A percentile compares a stretch with the other conserved stretches of the same genome.
Evolutionary conservation across 2,797 vertebrate species (phyloP).

Genomic region (Ispidina lecontei): DNA sequence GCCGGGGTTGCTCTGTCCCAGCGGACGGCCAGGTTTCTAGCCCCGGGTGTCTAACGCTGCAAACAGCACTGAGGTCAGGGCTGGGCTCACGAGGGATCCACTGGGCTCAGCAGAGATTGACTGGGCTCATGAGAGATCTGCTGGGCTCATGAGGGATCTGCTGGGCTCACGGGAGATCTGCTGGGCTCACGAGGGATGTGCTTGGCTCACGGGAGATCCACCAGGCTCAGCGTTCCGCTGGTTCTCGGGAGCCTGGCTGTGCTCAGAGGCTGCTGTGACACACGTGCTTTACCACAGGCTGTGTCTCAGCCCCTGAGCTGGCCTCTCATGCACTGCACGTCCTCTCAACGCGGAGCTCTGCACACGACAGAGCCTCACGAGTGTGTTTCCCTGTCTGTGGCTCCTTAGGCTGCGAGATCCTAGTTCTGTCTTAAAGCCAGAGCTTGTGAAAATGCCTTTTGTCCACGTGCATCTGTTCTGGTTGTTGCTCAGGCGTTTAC

Average conservation of each 20-base stretch:
- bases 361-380: neutral
- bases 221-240: too few species aligned
- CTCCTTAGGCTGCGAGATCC: fast-evolving
- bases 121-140: neutral
- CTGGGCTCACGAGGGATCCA: too few species aligned
- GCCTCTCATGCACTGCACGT: neutral
- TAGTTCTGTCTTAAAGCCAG: neutral
- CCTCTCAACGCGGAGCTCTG: neutral
- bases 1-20: too few species aligned
- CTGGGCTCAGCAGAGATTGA: too few species aligned
- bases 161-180: too few species aligned
- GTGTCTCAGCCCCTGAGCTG: neutral
- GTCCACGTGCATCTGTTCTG: neutral
- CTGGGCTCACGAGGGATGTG: neutral
- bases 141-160: neutral
- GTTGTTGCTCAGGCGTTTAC: neutral
- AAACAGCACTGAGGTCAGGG: neutral
- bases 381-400: fast-evolving
- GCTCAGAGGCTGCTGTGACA: fast-evolving
- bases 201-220: neutral
- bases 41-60: neutral
- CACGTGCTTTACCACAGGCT: fast-evolving
- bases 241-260: too few species aligned
- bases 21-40: too few species aligned
- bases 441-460: neutral